phyloP scores from a whole-genome alignment of 2,113 vertebrate genomes.

The Tyto alba region DNA sequence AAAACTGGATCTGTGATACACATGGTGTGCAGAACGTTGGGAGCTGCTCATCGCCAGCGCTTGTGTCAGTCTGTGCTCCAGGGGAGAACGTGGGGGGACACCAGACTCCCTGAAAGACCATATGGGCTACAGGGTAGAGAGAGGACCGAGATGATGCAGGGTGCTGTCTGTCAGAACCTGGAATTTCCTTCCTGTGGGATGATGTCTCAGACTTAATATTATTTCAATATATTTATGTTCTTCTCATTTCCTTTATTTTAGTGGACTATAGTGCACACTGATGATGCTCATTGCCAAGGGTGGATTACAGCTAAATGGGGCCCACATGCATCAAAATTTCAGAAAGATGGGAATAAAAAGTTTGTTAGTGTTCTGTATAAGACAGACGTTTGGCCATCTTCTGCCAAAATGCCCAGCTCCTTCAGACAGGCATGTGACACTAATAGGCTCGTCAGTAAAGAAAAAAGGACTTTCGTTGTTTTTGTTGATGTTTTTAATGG shows the following conservation, averaged over 20 bases:
- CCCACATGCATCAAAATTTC: background rate
- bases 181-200: slow-evolving; percentile 36
- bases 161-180: background rate
- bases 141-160: background rate
- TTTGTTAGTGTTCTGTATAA: background rate
- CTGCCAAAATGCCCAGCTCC: background rate
- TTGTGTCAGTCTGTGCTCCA: background rate
- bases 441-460: background rate
- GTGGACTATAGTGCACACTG: background rate
- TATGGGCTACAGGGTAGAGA: background rate
- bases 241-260: slow-evolving; percentile 51
- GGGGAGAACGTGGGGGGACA: no score
- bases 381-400: background rate
- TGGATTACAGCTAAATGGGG: slow-evolving; percentile 17
- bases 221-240: background rate
- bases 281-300: background rate
- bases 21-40: background rate
- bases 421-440: background rate
- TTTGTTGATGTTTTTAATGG: background rate
- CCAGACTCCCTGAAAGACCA: background rate
- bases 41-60: background rate
- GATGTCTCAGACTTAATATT: background rate
- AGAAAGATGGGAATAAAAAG: background rate
- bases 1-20: background rate
- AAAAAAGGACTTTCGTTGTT: background rate